phyloP scores from a whole-genome alignment of 2,797 vertebrate species.

The Tiaroga cobitis region DNA sequence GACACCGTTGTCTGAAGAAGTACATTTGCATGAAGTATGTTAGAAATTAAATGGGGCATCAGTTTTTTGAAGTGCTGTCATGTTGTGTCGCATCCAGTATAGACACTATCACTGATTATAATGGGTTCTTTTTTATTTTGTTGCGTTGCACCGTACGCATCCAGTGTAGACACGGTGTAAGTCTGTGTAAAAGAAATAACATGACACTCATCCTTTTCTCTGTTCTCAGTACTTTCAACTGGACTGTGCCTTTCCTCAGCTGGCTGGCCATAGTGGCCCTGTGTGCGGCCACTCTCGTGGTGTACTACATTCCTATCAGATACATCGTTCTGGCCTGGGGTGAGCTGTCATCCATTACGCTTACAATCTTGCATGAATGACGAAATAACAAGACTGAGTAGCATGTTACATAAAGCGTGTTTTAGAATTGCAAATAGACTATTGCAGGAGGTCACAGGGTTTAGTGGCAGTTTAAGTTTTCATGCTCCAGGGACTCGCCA shows the following conservation, averaged over 20 bases:
- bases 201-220: background rate
- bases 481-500: slow-evolving; percentile 34
- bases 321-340: slow-evolving; percentile 97
- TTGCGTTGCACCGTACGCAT: background rate
- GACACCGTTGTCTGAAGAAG: background rate
- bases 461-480: slow-evolving; percentile 17
- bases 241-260: slow-evolving; percentile 98
- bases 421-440: slow-evolving; percentile 9
- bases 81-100: background rate
- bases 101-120: background rate
- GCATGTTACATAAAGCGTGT: background rate
- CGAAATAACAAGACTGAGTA: background rate
- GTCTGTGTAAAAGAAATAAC: background rate
- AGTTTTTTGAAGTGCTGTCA: background rate
- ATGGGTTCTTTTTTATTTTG: background rate
- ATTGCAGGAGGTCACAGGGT: background rate
- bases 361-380: background rate
- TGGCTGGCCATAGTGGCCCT: slow-evolving; percentile 93
- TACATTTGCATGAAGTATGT: background rate
- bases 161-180: background rate
- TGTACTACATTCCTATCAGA: slow-evolving; percentile 96
- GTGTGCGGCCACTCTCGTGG: slow-evolving; percentile 82
- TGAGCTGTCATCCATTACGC: slow-evolving; percentile 75
- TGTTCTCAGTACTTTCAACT: slow-evolving; percentile 92
- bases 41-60: background rate